Conservation (phyloP, 1,140 invertebrate genomes). For the Bactericera cockerelli region DNA sequence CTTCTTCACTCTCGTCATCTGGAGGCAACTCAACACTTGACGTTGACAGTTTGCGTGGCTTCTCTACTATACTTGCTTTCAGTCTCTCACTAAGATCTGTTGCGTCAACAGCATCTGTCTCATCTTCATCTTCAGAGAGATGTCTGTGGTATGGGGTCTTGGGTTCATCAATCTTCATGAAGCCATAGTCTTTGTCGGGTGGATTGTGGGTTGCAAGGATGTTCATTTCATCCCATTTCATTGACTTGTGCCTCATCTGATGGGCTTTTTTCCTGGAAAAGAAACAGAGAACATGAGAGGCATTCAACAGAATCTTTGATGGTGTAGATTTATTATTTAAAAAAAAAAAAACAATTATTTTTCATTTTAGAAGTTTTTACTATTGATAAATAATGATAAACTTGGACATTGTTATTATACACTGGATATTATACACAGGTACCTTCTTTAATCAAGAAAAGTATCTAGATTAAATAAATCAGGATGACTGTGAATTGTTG, state of each 20-base stretch:
- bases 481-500: no score
- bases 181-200: constrained; percentile 95
- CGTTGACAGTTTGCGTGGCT: background rate
- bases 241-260: background rate
- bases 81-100: constrained; percentile 57
- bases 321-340: no score
- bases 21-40: background rate
- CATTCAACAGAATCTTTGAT: background rate
- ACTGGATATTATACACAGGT: no score
- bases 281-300: background rate
- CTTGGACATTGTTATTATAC: no score
- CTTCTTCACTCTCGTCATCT: constrained; percentile 44
- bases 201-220: constrained; percentile 97
- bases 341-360: no score
- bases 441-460: no score
- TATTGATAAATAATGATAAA: no score
- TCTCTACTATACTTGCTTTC: background rate
- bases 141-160: constrained; percentile 86
- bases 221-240: constrained; percentile 98
- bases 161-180: constrained; percentile 98
- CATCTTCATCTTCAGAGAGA: constrained; percentile 47
- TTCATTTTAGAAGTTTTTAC: background rate
- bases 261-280: constrained; percentile 7
- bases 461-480: no score
- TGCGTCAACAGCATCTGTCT: constrained; percentile 56